Base-by-base conservation (phyloP, 1,140 invertebrate genomes). In the Halictus rubicundus region DNA sequence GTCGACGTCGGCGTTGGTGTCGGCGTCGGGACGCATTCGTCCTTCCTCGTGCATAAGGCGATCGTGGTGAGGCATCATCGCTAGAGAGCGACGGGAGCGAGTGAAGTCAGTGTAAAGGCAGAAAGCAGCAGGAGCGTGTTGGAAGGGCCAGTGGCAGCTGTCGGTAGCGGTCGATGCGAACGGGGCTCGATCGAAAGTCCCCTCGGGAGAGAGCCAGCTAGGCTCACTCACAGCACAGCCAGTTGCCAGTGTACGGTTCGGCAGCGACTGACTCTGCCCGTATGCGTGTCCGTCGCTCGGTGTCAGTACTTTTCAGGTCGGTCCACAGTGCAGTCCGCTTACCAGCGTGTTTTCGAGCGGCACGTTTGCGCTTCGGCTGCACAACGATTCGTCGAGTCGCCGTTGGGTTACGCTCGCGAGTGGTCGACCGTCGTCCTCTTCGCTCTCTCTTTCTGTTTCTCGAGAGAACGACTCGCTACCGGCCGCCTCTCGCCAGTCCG, bases 81-180 rank as follows among this genome's bases (percentile, higher is more conserved):
- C 3, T 10, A 46, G 10, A 14, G 2, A 46, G 42, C 10, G 14
- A 14, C 42, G 39, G 39, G 10, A 42, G 39, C 42, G 14, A 32
- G 32, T 32, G 10, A 46, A 46, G 42, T 14, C 9, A 14, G 14
- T 12, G 42, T 14, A 2, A 14, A 46, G 14, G 42, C 42, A 46
- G 82, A 60, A 32, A 69, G 69, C 54, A 54, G 63, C 68, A 83
- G 71, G 57, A 68, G 78, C 49, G 65, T 61, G 76, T 78, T 85
- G 57, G 79, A 69, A 84, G 77, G 73, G 78, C 68, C 68, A 64
- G 83, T 69, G 68, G 84, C 82, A 78, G 52, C 78, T 79, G 78
- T 79, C 78, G 64, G 54, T 70, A 32, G 52, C 37, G 27, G 69
- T 68, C 80, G 70, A 73, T 73, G 77, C 25, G 23, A 49, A 46